Base-by-base conservation (phyloP, 2,113 vertebrate genomes). In the Osmerus mordax region DNA sequence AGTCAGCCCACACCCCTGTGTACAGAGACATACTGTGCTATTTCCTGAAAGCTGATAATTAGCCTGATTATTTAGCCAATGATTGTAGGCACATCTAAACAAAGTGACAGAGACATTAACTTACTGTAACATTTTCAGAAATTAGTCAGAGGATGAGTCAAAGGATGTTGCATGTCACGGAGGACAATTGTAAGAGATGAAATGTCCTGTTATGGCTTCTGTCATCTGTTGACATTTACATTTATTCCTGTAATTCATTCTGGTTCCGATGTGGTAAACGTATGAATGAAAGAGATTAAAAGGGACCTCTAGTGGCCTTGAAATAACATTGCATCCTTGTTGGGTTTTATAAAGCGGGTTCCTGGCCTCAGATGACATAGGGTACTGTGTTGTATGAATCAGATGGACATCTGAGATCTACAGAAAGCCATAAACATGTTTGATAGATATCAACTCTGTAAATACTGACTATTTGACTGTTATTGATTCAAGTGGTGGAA, bases 291-390 rank as follows among this genome's bases (percentile, higher is more conserved):
- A 6, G 58, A 63, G 16, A 9, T 53, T 54, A 41, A 81, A 86
- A 82, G 86, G 56, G 87, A 76, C 88, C 71, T 80, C 85, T 83
- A 83, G 87, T 88, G 90, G 87, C 79, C 51, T 4, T n/a, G 61
- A 13, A 55, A 12, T 60, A 29, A n/a, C n/a, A 77, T 51, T 77
- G 9, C 71, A 74, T 67, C 19, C 29, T 29, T 14, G 4, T 54
- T 19, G 60, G 13, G 3, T 15, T 29, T 28, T 61, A 23, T 23
- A 6, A 12, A 3, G 12, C 59, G 21, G 59, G 59, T 25, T 14
- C 14, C 25, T 64, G 62, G 4, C 29, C 16, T 29, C 25, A 41
- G 28, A n/a, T 25, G 3, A 36, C 32, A 29, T 32, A 28, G 61
- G 28, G 14, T 32, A 7, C 28, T 41, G 15, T 32, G 16, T 9